These are phyloP conservation scores for Halichoerus grypus DNA, from an alignment of 2,113 vertebrate species.

Conservation along the genomic window DNA sequence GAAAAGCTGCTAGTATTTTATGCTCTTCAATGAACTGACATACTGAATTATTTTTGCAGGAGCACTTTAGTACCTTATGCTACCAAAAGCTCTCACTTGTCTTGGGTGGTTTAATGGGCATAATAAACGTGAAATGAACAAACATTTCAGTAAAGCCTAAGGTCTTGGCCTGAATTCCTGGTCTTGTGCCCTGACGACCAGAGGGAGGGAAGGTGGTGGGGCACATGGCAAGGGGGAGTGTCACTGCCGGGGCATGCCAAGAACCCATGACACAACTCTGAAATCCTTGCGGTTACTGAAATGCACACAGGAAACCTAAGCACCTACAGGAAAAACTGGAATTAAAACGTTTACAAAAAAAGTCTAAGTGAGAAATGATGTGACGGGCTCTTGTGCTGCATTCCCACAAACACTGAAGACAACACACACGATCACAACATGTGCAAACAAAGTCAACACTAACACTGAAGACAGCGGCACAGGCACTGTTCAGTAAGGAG, in stretches of 20 bases:
- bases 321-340: background rate
- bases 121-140: background rate
- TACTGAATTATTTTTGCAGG: background rate
- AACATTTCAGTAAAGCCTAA: conserved; percentile 26
- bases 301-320: background rate
- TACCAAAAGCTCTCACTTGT: background rate
- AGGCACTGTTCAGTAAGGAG: background rate
- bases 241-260: background rate
- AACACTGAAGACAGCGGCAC: background rate
- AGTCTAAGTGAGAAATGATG: background rate
- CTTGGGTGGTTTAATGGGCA: background rate
- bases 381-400: background rate
- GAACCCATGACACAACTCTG: background rate
- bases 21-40: background rate
- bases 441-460: no score
- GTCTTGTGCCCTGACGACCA: background rate
- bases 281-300: background rate
- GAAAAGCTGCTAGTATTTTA: background rate
- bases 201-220: background rate
- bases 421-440: no score
- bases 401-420: background rate
- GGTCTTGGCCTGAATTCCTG: background rate
- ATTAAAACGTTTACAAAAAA: background rate
- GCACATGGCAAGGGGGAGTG: background rate
- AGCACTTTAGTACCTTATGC: background rate